phyloP scores from a whole-genome alignment of 1,140 invertebrate genomes.

The Drosophila teissieri region DNA sequence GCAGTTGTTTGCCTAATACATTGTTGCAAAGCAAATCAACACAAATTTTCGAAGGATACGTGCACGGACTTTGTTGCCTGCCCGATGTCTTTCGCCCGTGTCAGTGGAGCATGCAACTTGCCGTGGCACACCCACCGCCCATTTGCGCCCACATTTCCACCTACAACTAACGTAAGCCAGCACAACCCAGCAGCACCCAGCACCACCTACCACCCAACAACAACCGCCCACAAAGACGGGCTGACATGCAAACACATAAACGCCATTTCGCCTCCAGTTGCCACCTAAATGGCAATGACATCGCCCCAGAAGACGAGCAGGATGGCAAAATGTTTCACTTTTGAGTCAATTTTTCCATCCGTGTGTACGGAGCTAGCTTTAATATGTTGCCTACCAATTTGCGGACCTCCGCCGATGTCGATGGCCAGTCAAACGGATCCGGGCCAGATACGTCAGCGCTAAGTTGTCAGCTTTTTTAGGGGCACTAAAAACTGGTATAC shows the following conservation, averaged over 20 bases:
- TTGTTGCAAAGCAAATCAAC: conserved; percentile 57
- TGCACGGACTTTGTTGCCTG: conserved; percentile 46
- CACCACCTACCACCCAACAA: neutral
- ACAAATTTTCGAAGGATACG: conserved; percentile 54
- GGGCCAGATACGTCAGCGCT: conserved; percentile 22
- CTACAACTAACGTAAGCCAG: too few species aligned
- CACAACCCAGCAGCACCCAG: neutral
- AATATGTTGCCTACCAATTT: conserved; percentile 27
- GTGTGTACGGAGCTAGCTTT: conserved; percentile 32
- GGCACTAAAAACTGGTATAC: neutral
- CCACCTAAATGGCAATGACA: conserved; percentile 46
- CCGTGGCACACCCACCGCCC: conserved; percentile 20
- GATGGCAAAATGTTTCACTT: conserved; percentile 26
- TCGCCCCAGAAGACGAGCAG: conserved; percentile 13
- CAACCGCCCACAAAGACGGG: conserved; percentile 11
- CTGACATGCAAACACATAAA: conserved; percentile 60
- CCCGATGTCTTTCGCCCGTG: conserved; percentile 33
- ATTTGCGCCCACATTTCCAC: conserved; percentile 1
- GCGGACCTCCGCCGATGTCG: conserved; percentile 12
- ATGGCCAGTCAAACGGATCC: conserved; percentile 41
- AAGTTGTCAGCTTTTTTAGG: conserved; percentile 10
- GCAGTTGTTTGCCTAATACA: conserved; percentile 56
- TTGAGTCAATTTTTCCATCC: conserved; percentile 30
- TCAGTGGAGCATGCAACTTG: conserved; percentile 44
- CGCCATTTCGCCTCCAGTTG: conserved; percentile 44